Evolutionary conservation across 1,140 invertebrate genomes (phyloP).

Genomic region (Mamestra configurata): DNA sequence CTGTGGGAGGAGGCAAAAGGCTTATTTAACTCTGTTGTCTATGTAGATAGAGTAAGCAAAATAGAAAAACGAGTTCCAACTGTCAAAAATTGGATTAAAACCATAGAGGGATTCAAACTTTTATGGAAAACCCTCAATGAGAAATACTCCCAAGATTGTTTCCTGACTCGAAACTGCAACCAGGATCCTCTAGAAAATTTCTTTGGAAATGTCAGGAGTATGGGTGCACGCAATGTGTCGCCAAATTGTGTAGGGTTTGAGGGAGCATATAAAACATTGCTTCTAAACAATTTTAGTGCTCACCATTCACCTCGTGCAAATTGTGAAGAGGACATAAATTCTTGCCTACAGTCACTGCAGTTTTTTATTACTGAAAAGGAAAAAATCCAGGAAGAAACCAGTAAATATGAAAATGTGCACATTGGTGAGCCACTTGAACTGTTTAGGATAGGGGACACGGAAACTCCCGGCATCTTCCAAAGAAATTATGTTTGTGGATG

Average conservation of each 20-base stretch:
- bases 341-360: conserved; percentile 8
- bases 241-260: conserved; percentile 12
- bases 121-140: conserved; percentile 1
- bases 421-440: conserved; percentile 4
- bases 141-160: conserved; percentile 6
- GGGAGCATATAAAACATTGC: conserved; percentile 15
- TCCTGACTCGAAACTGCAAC: conserved; percentile 8
- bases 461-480: conserved; percentile 3
- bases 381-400: not conserved
- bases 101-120: conserved; percentile 8
- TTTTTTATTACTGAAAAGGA: conserved; percentile 7
- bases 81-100: conserved; percentile 16
- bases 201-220: conserved; percentile 12
- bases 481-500: conserved; percentile 10
- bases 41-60: conserved; percentile 13
- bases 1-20: not conserved
- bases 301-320: conserved; percentile 8
- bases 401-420: conserved; percentile 4
- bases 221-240: conserved; percentile 9
- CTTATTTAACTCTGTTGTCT: not conserved
- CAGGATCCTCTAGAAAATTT: conserved; percentile 15
- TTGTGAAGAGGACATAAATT: conserved; percentile 11
- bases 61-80: conserved; percentile 15
- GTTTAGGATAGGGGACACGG: not conserved
- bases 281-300: conserved; percentile 4